Evolutionary conservation across 2,113 vertebrate genomes (phyloP).

Genomic region (Ceuthmochares aereus): DNA sequence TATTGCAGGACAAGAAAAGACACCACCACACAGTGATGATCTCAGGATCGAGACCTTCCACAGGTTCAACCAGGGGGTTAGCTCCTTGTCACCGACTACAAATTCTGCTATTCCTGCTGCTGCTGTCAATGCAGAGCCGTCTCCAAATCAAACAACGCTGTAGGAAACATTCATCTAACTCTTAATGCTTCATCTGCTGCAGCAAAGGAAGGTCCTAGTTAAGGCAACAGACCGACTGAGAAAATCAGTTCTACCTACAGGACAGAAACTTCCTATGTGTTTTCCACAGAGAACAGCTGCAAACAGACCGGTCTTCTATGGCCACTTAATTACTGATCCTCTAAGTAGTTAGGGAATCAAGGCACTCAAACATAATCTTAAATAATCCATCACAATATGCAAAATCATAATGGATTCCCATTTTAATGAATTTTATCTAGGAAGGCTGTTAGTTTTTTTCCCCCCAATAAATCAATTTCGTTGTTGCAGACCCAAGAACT

Average conservation of each 20-base stretch:
- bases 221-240: not conserved
- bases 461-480: too few species aligned
- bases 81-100: rapidly evolving
- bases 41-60: not conserved
- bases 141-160: not conserved
- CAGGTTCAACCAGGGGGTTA: not conserved
- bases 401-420: not conserved
- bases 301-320: not conserved
- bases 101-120: not conserved
- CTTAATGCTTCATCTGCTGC: too few species aligned
- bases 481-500: not conserved
- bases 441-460: not conserved
- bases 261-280: not conserved
- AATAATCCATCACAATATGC: not conserved
- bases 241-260: not conserved
- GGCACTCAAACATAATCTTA: not conserved
- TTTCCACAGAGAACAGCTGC: not conserved
- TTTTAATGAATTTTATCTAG: not conserved
- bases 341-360: not conserved
- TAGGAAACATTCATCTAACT: not conserved
- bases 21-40: not conserved
- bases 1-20: not conserved
- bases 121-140: not conserved
- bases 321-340: not conserved
- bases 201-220: not conserved